Percentiles rank a stretch among this genome's conserved stretches.
These are phyloP conservation scores for Magallana gigas DNA, from an alignment of 1,140 invertebrate species.

Conservation along the genomic window DNA sequence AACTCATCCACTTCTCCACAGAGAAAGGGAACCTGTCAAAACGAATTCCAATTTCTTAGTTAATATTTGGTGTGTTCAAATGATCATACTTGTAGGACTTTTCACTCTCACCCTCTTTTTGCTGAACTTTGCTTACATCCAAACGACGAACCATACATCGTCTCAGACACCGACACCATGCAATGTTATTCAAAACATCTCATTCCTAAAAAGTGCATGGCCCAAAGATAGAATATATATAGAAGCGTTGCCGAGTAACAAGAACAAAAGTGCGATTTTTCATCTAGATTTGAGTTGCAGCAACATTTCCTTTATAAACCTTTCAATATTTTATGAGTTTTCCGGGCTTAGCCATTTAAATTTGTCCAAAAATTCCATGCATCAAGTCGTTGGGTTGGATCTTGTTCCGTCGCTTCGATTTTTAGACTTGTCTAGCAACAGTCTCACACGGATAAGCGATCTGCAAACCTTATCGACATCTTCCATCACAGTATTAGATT, in stretches of 20 bases:
- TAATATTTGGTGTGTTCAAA: too few species aligned
- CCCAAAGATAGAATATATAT: not conserved
- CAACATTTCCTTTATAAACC: not conserved
- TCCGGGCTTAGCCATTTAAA: not conserved
- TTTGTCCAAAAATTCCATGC: not conserved
- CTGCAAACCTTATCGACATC: not conserved
- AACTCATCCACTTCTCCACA: too few species aligned
- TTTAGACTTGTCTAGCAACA: not conserved
- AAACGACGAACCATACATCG: too few species aligned
- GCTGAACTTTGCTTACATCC: too few species aligned
- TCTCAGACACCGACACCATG: too few species aligned
- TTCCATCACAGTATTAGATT: not conserved
- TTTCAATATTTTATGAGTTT: not conserved
- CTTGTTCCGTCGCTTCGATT: not conserved
- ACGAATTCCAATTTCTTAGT: too few species aligned
- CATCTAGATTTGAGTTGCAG: conserved; percentile 1
- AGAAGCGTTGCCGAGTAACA: not conserved
- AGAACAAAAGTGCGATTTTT: not conserved
- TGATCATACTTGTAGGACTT: too few species aligned
- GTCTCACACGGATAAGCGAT: not conserved
- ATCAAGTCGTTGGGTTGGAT: not conserved
- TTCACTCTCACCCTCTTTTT: too few species aligned
- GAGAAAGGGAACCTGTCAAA: too few species aligned
- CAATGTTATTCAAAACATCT: too few species aligned
- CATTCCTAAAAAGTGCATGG: too few species aligned